Evolutionary conservation across 2,888 invertebrate species (phyloP), one percentile per base, ranked within the genome.

Genomic region (Eristalinus sepulchralis): DNA sequence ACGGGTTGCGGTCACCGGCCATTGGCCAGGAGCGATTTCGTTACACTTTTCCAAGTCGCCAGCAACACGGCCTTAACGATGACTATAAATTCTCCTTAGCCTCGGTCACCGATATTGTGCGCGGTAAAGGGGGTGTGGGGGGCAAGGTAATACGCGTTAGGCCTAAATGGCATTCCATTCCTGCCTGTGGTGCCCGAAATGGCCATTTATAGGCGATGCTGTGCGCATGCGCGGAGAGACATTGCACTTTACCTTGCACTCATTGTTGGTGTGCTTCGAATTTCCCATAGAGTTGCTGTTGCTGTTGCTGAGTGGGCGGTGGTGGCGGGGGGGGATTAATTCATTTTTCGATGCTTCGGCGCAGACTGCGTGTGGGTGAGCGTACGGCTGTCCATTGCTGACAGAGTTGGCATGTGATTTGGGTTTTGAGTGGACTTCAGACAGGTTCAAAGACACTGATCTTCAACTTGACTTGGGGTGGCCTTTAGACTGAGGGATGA

Each of bases 61-160:
- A 55, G 70, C 39, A 68, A 67, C 76, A 64, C 17, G 22, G 68
- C 66, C 73, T 31, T 86, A 86, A 86, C 86, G 86, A 86, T 68
- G 86, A 83, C 86, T 79, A 86, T 86, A 86, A 86, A 86, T 86
- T 82, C 39, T 72, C 68, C 82, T 78, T 82, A 83, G 75, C 31
- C 64, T 55, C 53, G 59, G 27, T 27, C 27, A 5, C 27, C 2
- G 27, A 3, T 27, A 62, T 70, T 80, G 72, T 17, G 17, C 6
- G 39, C 39, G 39, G 55, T 76, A 8, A 22, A 5, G 27, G 27
- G 2, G 27, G 27, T 27, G 2, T 5, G 27, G 27, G 31, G 10
- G 33, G 66, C 36, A 39, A 33, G 71, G 66, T 70, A 70, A 34
- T 83, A 75, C 66, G 79, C 82, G 78, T 73, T 75, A 62, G 66